Evolutionary conservation across 1,140 invertebrate species (phyloP).

Genomic region (Lucilia cuprina): DNA sequence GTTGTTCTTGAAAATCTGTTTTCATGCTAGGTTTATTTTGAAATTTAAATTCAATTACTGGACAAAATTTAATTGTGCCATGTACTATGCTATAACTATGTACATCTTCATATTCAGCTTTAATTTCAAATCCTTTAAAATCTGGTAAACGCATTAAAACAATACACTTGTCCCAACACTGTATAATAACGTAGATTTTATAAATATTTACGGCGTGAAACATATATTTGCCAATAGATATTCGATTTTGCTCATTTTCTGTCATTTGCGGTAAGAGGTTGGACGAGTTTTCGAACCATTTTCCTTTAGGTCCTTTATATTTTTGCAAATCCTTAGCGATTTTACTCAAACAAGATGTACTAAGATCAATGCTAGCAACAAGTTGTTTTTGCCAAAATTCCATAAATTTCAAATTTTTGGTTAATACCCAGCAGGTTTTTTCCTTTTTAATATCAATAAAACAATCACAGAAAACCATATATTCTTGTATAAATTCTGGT

Average conservation of each 20-base stretch:
- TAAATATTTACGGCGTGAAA: conserved; percentile 29
- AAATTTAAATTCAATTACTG: conserved; percentile 31
- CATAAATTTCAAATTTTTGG: conserved; percentile 38
- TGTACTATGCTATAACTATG: conserved; percentile 20
- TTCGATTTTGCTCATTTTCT: background rate
- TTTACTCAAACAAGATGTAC: conserved; percentile 16
- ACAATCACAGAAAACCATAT: conserved; percentile 16
- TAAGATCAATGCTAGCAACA: conserved; percentile 32
- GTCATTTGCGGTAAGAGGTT: background rate
- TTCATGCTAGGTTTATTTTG: background rate
- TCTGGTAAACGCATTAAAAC: background rate
- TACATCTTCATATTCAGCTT: conserved; percentile 28
- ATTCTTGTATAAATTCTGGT: conserved; percentile 25
- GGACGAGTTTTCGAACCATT: background rate
- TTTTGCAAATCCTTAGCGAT: background rate
- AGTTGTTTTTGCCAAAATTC: conserved; percentile 36
- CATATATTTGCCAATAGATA: conserved; percentile 38
- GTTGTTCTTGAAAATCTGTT: conserved; percentile 31
- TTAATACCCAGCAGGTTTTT: conserved; percentile 21
- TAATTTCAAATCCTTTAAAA: background rate
- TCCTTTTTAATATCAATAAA: conserved; percentile 2
- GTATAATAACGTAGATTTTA: conserved; percentile 36
- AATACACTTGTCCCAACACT: conserved; percentile 38
- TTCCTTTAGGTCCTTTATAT: conserved; percentile 25
- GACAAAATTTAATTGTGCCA: conserved; percentile 24